These are phyloP conservation scores for Salvator merianae DNA, from an alignment of 2,113 vertebrate species.

Conservation along the genomic window DNA sequence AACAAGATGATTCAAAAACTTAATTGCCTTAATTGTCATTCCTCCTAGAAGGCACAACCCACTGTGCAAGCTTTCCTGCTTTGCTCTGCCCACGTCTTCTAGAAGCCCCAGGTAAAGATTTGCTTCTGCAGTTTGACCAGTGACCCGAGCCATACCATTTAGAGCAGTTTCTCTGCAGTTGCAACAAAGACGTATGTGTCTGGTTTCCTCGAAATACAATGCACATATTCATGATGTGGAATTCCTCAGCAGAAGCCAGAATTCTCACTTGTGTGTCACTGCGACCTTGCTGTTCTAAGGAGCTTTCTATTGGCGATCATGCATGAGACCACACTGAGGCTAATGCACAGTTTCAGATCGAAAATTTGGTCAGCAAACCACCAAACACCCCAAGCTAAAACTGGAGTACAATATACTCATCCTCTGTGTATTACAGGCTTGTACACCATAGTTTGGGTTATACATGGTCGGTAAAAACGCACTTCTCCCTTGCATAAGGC, in stretches of 20 bases:
- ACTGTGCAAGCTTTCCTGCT: too few relatives aligned
- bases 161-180: background rate
- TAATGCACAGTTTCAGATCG: background rate
- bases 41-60: too few relatives aligned
- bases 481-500: too few relatives aligned
- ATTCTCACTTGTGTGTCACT: background rate
- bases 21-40: too few relatives aligned
- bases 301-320: background rate
- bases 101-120: background rate
- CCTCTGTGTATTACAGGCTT: too few relatives aligned
- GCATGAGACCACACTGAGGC: background rate
- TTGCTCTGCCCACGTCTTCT: too few relatives aligned
- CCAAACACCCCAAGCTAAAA: background rate
- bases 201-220: too few relatives aligned
- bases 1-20: too few relatives aligned
- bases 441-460: too few relatives aligned
- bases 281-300: background rate
- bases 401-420: background rate
- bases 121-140: background rate
- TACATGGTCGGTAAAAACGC: too few relatives aligned
- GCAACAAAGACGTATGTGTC: too few relatives aligned
- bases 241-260: background rate
- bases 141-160: background rate
- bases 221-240: background rate
- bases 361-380: background rate